Evolutionary conservation across 2,797 vertebrate genomes (phyloP), one percentile per base, ranked within the genome.

Genomic region (Sebastiscus albofasciatus): DNA sequence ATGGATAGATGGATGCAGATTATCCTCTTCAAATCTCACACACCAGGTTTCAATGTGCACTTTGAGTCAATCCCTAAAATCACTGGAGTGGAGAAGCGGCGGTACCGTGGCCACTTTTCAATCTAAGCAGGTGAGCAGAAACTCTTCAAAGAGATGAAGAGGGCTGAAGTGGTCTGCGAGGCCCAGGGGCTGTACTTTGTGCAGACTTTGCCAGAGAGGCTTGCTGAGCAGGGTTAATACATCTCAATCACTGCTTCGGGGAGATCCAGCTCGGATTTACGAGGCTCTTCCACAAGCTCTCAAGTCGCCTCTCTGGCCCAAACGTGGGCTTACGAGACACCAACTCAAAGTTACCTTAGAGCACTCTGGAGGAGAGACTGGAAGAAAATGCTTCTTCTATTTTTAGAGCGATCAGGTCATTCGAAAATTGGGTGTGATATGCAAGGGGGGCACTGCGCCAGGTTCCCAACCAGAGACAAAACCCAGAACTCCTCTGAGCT

Each of bases 181-280:
- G 78, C 79, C 70, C 75, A 10, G 62, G 39, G 77, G 79, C 69
- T 70, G 55, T 58, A 68, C 70, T 84, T 65, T 36, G 69, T 68
- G 34, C 75, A 76, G 85, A 79, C 67, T 84, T 84, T 74, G 68
- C 79, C 86, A 84, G 77, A 56, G 77, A 89, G 76, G 81, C 87
- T 92, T 76, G 68, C 66, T 81, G 79, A 82, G 80, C 61, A n/a
- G 80, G 79, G 84, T 90, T 92, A 93, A 90, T 79, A 83, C 79
- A 56, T 84, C 81, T 79, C 87, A 88, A 84, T 88, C 76, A 72
- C 84, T 64, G 84, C 89, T 91, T 81, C 62, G 9, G 80, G 67
- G 77, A 79, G 85, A 92, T 92, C 84, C 81, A 76, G 67, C 56
- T 67, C 59, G 83, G 91, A 92, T 93, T 93, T 90, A 91, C 24